Evolutionary conservation across 2,797 vertebrate genomes (phyloP).

Genomic region (Neomorphus geoffroyi): DNA sequence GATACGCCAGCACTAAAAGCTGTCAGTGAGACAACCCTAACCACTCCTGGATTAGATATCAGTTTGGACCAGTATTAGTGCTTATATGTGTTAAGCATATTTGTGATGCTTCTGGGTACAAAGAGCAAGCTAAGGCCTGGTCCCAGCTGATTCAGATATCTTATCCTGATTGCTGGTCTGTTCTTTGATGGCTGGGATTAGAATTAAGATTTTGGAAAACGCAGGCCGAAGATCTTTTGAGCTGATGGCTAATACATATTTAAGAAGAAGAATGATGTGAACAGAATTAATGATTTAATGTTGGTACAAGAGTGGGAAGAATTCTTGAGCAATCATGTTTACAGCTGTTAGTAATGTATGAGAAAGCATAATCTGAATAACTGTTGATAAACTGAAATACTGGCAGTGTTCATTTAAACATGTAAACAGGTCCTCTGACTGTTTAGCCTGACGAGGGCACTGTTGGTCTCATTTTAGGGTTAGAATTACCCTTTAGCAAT

Average conservation of each 20-base stretch:
- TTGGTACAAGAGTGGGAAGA: not conserved
- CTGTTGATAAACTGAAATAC: not conserved
- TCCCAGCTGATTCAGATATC: not conserved
- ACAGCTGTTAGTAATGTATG: not conserved
- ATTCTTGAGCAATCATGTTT: not conserved
- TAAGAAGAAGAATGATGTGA: not conserved
- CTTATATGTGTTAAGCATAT: not conserved
- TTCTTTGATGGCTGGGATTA: not conserved
- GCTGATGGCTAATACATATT: not conserved
- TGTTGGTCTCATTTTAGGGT: not conserved
- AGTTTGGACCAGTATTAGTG: not conserved
- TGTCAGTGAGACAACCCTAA: not conserved
- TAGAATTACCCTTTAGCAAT: not conserved
- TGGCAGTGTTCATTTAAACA: not conserved
- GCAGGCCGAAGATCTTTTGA: not conserved
- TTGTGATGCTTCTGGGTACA: not conserved
- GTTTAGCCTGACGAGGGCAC: not conserved
- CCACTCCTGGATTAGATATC: not conserved
- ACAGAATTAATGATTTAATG: not conserved
- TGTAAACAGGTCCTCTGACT: not conserved
- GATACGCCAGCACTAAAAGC: not conserved
- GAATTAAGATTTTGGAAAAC: not conserved
- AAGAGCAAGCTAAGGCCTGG: not conserved
- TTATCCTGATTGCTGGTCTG: not conserved
- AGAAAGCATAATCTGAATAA: not conserved